These are phyloP conservation scores for Hippocampus mohnikei DNA, from an alignment of 2,113 vertebrate genomes.

Conservation along the genomic window DNA sequence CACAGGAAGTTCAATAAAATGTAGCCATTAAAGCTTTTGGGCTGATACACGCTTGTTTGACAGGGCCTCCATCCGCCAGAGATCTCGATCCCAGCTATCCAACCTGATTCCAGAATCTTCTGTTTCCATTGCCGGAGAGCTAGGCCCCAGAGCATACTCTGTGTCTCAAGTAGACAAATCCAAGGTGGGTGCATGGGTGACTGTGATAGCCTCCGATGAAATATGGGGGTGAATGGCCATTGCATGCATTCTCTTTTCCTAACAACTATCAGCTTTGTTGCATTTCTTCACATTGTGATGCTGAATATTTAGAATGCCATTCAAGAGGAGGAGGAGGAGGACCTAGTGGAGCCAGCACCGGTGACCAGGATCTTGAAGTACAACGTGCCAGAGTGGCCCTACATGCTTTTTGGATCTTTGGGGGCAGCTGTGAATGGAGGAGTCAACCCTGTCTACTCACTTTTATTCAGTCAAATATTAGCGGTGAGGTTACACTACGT, in stretches of 20 bases:
- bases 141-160: slow-evolving; percentile 49
- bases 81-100: slow-evolving; percentile 86
- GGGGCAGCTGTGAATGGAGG: slow-evolving; percentile 89
- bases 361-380: slow-evolving; percentile 88
- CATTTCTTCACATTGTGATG: neutral
- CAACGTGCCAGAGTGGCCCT: slow-evolving; percentile 90
- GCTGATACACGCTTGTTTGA: neutral
- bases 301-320: slow-evolving; percentile 3
- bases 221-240: slow-evolving; percentile 1
- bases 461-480: slow-evolving; percentile 94
- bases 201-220: slow-evolving; percentile 12
- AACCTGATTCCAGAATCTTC: slow-evolving; percentile 77
- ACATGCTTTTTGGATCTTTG: slow-evolving; percentile 86
- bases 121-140: slow-evolving; percentile 68
- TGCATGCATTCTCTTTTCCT: neutral
- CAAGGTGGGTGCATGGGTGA: slow-evolving; percentile 53
- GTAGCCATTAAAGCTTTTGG: neutral
- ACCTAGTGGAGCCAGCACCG: slow-evolving; percentile 76
- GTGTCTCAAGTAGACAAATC: slow-evolving; percentile 38
- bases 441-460: slow-evolving; percentile 85
- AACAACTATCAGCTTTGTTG: neutral
- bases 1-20: too few relatives aligned
- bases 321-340: slow-evolving; percentile 67
- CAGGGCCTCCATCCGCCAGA: slow-evolving; percentile 85
- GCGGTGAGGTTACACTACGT: slow-evolving; percentile 70